A percentile compares a stretch with the other conserved stretches of the same genome.
These are phyloP conservation scores for Vesta saturnalis DNA, from an alignment of 2,888 invertebrate species.

Conservation along the genomic window DNA sequence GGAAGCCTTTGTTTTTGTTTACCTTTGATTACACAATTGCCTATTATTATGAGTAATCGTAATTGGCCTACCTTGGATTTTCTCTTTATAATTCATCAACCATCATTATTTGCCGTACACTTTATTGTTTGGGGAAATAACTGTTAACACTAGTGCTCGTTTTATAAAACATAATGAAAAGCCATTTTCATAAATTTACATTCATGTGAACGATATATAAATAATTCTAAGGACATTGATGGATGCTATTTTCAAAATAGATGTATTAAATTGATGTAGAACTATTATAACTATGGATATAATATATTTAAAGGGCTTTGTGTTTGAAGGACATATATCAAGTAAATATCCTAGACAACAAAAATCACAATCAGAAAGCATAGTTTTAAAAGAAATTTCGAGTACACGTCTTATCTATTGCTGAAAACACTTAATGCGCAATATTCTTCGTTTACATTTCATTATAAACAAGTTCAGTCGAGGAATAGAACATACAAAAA, in stretches of 20 bases:
- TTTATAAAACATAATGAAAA: constrained; percentile 1
- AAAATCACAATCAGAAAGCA: no score
- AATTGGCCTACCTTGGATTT: background rate
- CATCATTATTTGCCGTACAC: background rate
- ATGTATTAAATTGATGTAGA: background rate
- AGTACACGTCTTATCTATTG: no score
- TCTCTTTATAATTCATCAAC: constrained; percentile 1
- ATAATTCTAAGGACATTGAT: background rate
- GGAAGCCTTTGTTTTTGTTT: background rate
- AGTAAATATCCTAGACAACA: no score
- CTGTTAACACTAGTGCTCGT: background rate
- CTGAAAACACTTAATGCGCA: no score
- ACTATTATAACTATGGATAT: no score
- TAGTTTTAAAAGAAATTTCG: no score
- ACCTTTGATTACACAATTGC: background rate
- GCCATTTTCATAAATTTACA: background rate
- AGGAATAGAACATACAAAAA: no score
- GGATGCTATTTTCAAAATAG: background rate
- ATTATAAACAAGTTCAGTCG: no score
- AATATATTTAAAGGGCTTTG: background rate
- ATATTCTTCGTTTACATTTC: no score
- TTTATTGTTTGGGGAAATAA: background rate
- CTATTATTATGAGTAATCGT: background rate
- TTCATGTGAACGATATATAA: background rate
- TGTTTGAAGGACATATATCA: background rate